These are phyloP conservation scores for Podarcis cretensis DNA, from an alignment of 2,113 vertebrate species.

Conservation along the genomic window DNA sequence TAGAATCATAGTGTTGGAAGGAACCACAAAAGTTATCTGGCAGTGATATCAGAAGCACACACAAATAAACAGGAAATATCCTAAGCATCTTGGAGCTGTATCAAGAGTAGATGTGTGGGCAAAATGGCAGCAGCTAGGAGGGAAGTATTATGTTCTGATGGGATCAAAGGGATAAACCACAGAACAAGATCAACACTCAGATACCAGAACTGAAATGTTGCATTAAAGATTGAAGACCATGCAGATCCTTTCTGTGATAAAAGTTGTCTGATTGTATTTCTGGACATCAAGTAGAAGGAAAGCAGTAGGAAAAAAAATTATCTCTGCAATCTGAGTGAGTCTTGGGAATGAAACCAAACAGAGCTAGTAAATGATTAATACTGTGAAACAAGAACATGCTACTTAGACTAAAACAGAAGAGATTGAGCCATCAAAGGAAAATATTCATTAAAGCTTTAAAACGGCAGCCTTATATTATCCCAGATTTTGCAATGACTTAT, in stretches of 20 bases:
- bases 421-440: neutral
- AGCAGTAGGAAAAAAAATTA: conserved; percentile 43
- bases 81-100: conserved; percentile 34
- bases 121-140: conserved; percentile 53
- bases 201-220: conserved; percentile 68
- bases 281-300: conserved; percentile 56
- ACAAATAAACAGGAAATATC: conserved; percentile 1
- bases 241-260: conserved; percentile 65
- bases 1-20: no score
- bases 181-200: conserved; percentile 73
- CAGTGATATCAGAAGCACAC: neutral
- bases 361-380: conserved; percentile 49
- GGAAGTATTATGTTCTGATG: conserved; percentile 62
- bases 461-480: neutral
- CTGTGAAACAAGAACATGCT: conserved; percentile 7
- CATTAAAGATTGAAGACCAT: conserved; percentile 57
- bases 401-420: conserved; percentile 9
- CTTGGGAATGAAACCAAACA: conserved; percentile 44
- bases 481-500: conserved; percentile 3
- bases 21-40: no score
- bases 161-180: conserved; percentile 70
- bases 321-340: conserved; percentile 45
- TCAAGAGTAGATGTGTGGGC: conserved; percentile 33
- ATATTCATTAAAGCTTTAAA: conserved; percentile 18
- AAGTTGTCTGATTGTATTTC: conserved; percentile 65